These are phyloP conservation scores for Anoplius nigerrimus DNA, from an alignment of 2,888 invertebrate species.

Conservation along the genomic window DNA sequence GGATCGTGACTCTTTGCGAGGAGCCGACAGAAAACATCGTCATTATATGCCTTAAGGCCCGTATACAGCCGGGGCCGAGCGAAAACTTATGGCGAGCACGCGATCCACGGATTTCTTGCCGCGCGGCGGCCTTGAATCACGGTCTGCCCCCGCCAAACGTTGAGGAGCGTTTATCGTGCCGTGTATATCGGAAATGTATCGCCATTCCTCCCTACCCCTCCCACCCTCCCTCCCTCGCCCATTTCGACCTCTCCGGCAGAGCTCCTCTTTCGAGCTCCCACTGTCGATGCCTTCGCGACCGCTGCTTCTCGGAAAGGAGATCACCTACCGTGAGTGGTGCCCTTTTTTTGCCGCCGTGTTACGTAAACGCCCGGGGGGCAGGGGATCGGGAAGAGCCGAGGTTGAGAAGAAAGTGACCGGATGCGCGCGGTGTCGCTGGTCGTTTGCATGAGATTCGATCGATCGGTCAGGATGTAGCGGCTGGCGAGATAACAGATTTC, in stretches of 20 bases:
- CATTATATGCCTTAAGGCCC: conserved; percentile 65
- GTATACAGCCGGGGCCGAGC: conserved; percentile 51
- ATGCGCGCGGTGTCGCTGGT: not conserved
- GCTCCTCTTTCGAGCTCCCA: not conserved
- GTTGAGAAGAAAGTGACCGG: conserved; percentile 6
- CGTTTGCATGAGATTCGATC: not conserved
- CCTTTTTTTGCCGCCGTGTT: conserved; percentile 35
- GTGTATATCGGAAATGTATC: conserved; percentile 31
- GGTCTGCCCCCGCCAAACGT: conserved; percentile 35
- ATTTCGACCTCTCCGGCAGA: not conserved
- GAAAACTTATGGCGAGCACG: conserved; percentile 66
- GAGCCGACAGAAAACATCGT: conserved; percentile 69
- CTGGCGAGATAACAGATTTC: no score
- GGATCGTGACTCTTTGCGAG: conserved; percentile 67
- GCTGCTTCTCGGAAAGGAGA: conserved; percentile 20
- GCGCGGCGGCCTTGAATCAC: conserved; percentile 60
- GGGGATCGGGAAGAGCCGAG: conserved; percentile 13
- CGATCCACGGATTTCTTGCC: conserved; percentile 63
- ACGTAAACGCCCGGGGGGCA: conserved; percentile 33
- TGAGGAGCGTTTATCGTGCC: conserved; percentile 27
- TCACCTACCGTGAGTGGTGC: conserved; percentile 24
- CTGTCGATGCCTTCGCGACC: not conserved
- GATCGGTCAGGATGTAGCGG: no score
- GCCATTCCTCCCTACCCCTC: conserved; percentile 7
- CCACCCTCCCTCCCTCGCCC: not conserved